Base-by-base conservation (phyloP, 2,888 invertebrate genomes). In the Papilio elwesi region DNA sequence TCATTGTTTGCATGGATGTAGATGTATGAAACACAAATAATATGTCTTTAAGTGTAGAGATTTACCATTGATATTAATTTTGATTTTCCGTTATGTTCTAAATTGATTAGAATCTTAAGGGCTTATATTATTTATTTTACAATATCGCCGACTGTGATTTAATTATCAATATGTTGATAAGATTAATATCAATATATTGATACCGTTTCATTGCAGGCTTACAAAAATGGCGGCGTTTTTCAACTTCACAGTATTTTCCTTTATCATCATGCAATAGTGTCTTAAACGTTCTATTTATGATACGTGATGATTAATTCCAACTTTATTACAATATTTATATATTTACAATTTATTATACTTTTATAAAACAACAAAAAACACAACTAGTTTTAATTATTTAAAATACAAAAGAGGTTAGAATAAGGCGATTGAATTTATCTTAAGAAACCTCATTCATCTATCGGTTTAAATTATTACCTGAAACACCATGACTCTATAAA, bases 21-120 rank as follows among this genome's bases (percentile, higher is more conserved):
- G 26, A 26, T 4, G 26, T 26, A 26, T 26, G 4, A 26, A 26
- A 1, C 26, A 26, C 26, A 26, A 26, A 26, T 26, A 26, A 1
- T 26, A 26, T 26, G 26, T 26, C 4, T 26, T 26, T 26, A 26
- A 26, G 2, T 26, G 26, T 26, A 26, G 26, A 26, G 1, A 26
- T 2, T 26, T 26, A n/a, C n/a, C n/a, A n/a, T n/a, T n/a, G n/a
- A n/a, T n/a, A n/a, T n/a, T n/a, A n/a, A n/a, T n/a, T n/a, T 43
- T 43, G 43, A 55, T 67, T 67, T 53, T 65, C 6, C 16, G n/a
- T n/a, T 43, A 53, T 55, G 38, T 67, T 16, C 38, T 43, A 59
- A 5, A 43, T 10, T 12, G 59, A 59, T 59, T 43, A 59, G 59
- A 43, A 59, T 59, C 59, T 59, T 15, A 10, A 43, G 9, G 8